These are phyloP conservation scores for Schrankia costaestrigalis DNA, from an alignment of 2,888 invertebrate species.

Conservation along the genomic window DNA sequence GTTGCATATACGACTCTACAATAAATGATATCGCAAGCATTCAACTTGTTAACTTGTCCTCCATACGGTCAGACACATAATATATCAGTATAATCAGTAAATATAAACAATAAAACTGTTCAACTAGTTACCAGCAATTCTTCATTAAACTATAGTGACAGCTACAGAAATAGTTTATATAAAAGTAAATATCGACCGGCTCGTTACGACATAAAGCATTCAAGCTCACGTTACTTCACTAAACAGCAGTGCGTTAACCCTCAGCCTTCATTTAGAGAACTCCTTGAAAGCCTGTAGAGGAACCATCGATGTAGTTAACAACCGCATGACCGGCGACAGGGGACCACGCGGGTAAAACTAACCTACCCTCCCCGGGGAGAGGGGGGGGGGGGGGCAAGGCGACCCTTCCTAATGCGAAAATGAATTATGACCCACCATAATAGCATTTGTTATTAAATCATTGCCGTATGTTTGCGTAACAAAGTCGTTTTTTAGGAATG, in stretches of 20 bases:
- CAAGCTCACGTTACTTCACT: no score
- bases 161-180: no score
- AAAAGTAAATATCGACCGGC: no score
- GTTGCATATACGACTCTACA: no score
- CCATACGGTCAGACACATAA: no score
- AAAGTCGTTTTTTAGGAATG: conserved; percentile 5
- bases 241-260: conserved; percentile 1
- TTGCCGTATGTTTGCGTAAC: conserved; percentile 26
- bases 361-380: conserved; percentile 10
- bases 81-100: no score
- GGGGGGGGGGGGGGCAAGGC: conserved; percentile 6
- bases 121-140: no score
- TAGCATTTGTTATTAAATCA: conserved; percentile 55
- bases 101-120: no score
- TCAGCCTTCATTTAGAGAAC: conserved; percentile 14
- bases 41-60: no score
- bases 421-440: conserved; percentile 56
- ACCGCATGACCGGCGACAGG: conserved; percentile 32
- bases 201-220: no score
- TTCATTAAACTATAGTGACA: no score
- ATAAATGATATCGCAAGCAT: no score
- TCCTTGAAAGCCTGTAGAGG: conserved; percentile 15
- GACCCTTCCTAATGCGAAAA: conserved; percentile 50
- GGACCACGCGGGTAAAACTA: conserved; percentile 23
- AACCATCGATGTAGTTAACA: conserved; percentile 12